Evolutionary conservation across 2,113 vertebrate species (phyloP).

Genomic region (Indri indri): DNA sequence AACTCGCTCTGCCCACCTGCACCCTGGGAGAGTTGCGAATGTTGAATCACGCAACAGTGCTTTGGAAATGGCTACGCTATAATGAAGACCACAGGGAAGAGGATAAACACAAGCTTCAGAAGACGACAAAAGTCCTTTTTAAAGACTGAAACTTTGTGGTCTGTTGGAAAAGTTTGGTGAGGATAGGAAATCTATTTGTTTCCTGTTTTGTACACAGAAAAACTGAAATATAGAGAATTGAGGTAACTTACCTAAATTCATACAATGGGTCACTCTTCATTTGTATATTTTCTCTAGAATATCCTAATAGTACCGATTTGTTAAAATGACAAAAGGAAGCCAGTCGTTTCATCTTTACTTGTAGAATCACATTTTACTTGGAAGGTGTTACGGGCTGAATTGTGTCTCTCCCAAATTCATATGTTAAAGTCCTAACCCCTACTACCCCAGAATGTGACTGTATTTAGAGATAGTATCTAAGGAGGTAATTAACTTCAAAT

Average conservation of each 20-base stretch:
- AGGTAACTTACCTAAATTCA: background rate
- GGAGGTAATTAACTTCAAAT: background rate
- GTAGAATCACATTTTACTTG: constrained; percentile 3
- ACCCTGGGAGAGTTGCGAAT: too few relatives aligned
- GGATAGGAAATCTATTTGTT: background rate
- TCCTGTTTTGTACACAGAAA: background rate
- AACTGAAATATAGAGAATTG: background rate
- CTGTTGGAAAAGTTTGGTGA: background rate
- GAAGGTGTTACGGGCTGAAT: background rate
- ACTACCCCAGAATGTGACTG: background rate
- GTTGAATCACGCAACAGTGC: background rate
- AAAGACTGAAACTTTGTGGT: background rate
- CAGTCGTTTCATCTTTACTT: background rate
- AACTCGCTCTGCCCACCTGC: too few relatives aligned
- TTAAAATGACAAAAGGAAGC: background rate
- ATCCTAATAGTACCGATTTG: background rate
- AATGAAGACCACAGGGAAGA: background rate
- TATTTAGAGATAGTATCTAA: background rate
- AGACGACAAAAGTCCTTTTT: background rate
- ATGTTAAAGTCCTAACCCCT: background rate
- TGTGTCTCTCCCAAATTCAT: background rate
- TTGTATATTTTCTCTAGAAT: background rate
- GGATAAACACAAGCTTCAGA: background rate
- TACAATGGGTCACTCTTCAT: background rate
- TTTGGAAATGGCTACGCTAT: background rate